phyloP scores from a whole-genome alignment of 2,797 vertebrate species.

The Ctenopoma kingsleyae region DNA sequence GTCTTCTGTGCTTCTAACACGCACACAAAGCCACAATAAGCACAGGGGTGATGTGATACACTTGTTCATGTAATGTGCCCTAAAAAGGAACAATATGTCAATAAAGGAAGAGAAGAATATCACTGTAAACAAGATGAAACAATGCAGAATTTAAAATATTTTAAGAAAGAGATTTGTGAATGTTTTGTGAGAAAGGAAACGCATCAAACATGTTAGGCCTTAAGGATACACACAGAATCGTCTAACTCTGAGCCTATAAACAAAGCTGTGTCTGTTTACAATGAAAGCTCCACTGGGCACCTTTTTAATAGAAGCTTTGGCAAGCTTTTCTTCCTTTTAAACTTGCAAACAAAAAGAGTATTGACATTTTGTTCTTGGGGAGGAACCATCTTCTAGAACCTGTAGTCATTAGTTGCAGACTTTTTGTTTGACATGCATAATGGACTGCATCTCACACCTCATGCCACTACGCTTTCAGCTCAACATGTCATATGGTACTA shows the following conservation, averaged over 20 bases:
- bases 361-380: conserved; percentile 1
- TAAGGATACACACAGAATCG: conserved; percentile 16
- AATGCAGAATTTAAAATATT: conserved; percentile 15
- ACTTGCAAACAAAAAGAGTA: neutral
- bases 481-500: conserved; percentile 18
- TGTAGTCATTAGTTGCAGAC: conserved; percentile 7
- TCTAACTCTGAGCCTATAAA: conserved; percentile 37
- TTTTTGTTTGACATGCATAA: conserved; percentile 19
- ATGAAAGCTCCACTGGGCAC: conserved; percentile 31
- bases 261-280: conserved; percentile 38
- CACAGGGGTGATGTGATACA: neutral
- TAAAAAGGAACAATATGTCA: neutral
- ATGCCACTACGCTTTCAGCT: conserved; percentile 3
- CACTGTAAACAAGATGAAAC: conserved; percentile 8
- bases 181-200: conserved; percentile 28
- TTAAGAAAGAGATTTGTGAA: neutral
- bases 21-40: neutral
- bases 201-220: conserved; percentile 27
- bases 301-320: conserved; percentile 33
- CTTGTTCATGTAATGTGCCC: conserved; percentile 15
- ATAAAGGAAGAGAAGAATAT: conserved; percentile 3
- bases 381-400: conserved; percentile 6
- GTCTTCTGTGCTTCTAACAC: conserved; percentile 1
- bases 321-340: conserved; percentile 19
- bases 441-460: neutral